Evolutionary conservation across 2,888 invertebrate species (phyloP).

Genomic region (Melitaea athalia): DNA sequence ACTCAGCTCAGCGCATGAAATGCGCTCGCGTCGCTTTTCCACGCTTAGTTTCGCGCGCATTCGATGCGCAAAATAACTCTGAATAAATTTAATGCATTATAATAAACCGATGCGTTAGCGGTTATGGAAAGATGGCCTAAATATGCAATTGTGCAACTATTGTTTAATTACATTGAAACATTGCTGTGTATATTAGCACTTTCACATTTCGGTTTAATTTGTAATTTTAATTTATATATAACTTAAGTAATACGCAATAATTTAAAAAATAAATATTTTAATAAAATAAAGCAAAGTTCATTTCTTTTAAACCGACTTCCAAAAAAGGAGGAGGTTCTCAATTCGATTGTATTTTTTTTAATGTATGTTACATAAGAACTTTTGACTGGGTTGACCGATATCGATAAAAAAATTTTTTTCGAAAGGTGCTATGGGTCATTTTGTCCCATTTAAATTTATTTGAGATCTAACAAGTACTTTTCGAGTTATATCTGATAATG

Average conservation of each 20-base stretch:
- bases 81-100: slow-evolving; percentile 27
- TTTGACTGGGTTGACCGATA: too few species aligned
- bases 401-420: too few species aligned
- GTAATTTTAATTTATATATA: slow-evolving; percentile 9
- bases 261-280: not conserved
- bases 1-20: slow-evolving; percentile 61
- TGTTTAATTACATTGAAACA: slow-evolving; percentile 16
- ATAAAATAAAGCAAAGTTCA: not conserved
- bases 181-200: slow-evolving; percentile 8
- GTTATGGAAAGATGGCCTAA: slow-evolving; percentile 26
- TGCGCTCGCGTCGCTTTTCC: slow-evolving; percentile 72
- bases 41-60: slow-evolving; percentile 73
- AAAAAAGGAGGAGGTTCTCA: too few species aligned
- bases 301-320: not conserved
- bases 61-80: slow-evolving; percentile 43
- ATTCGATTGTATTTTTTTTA: too few species aligned
- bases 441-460: too few species aligned
- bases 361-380: too few species aligned
- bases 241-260: not conserved
- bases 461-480: too few species aligned
- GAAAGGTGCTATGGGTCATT: too few species aligned
- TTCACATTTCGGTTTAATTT: slow-evolving; percentile 11
- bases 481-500: too few species aligned
- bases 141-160: slow-evolving; percentile 21
- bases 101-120: slow-evolving; percentile 20